Percentiles rank a stretch among this genome's conserved stretches.
Conservation (phyloP, 2,113 vertebrate genomes). For the Mus spicilegus region DNA sequence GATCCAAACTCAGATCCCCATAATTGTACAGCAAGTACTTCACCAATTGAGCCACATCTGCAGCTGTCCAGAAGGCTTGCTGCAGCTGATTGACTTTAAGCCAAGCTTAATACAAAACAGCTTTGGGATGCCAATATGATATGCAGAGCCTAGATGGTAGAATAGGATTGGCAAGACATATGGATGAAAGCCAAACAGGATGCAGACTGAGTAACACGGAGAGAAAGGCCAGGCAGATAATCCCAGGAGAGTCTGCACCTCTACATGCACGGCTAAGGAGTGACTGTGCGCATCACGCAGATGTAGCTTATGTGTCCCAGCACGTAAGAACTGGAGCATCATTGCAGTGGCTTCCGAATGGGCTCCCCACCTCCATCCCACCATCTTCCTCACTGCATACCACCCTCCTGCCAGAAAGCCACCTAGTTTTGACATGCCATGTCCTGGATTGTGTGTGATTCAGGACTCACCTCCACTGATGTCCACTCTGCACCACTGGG, state of each 20-base stretch:
- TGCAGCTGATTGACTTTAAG: background rate
- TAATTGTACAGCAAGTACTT: background rate
- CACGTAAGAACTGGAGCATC: background rate
- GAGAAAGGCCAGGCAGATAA: background rate
- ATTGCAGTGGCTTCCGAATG: background rate
- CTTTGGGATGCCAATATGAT: background rate
- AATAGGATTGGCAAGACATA: background rate
- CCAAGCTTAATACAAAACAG: background rate
- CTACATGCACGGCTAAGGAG: background rate
- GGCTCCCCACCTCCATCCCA: background rate
- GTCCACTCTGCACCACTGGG: background rate
- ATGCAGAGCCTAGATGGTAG: background rate
- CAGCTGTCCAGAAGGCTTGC: background rate
- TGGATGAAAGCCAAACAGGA: background rate
- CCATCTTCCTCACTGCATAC: accelerated
- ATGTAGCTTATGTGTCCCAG: background rate
- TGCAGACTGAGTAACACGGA: background rate
- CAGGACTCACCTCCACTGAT: background rate
- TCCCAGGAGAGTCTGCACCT: background rate
- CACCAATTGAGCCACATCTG: background rate
- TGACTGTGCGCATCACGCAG: background rate
- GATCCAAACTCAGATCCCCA: background rate
- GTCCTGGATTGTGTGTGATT: background rate
- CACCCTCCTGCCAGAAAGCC: background rate
- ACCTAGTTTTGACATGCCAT: background rate